Evolutionary conservation across 2,113 vertebrate genomes (phyloP).

Genomic region (Eretmochelys imbricata): DNA sequence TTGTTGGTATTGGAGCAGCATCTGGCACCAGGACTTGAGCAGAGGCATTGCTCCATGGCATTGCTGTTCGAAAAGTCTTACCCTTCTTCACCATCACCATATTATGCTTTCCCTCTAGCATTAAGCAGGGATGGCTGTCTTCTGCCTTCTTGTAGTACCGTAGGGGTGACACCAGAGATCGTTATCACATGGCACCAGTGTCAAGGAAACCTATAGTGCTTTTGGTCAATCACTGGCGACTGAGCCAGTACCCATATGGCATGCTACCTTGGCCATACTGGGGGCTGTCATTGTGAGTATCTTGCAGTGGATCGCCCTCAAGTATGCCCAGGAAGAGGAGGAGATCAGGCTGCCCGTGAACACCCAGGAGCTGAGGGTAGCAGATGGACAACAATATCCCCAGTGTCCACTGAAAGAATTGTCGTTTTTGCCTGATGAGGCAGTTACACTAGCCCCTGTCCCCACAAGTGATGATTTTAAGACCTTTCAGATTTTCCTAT

Average conservation of each 20-base stretch:
- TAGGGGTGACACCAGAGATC: not conserved
- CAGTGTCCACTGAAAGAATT: not conserved
- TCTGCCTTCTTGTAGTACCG: not conserved
- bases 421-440: not conserved
- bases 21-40: not conserved
- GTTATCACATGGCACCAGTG: not conserved
- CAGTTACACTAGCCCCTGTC: not conserved
- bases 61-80: not conserved
- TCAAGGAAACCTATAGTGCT: no score
- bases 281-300: not conserved
- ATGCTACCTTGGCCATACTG: not conserved
- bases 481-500: not conserved
- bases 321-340: not conserved
- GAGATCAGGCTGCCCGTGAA: not conserved
- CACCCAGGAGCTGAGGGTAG: not conserved
- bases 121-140: not conserved
- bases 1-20: not conserved
- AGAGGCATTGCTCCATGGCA: not conserved
- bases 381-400: not conserved
- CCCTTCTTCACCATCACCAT: not conserved
- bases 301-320: not conserved
- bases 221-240: not conserved
- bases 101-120: no score
- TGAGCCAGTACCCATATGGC: not conserved
- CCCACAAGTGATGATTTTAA: no score